Base-by-base conservation (phyloP, 2,888 invertebrate species). In the Trichacis sp. region DNA sequence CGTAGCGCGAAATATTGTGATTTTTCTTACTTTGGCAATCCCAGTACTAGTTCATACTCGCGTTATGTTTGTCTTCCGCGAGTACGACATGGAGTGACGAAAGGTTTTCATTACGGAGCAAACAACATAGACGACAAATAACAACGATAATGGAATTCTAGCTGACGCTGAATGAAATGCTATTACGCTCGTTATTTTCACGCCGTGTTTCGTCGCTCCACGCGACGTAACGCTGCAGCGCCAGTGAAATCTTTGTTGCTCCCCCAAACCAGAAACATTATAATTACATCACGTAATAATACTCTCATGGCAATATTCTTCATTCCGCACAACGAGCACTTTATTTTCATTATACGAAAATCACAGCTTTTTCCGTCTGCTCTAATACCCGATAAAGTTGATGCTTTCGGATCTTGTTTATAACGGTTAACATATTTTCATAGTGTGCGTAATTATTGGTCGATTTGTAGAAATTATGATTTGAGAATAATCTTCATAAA, bases 121-220 rank as follows among this genome's bases (percentile, higher is more conserved):
- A 69, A 68, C 62, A 66, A 58, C 52, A 57, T 54, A 56, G 62
- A 64, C 61, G 68, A 69, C 69, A 68, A 69, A 71, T 69, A 68
- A 61, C 61, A 61, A 65, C 54, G 60, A 69, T 69, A 66, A 69
- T 68, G 60, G 65, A 67, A 69, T 63, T 59, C 52, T 46, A 50
- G 18, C 53, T 33, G 33, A 42, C 46, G 42, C 50, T 24, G 49
- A 42, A 19, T 56, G 57, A 53, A 50, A 45, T 50, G 58, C 70
- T 60, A 69, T 63, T 69, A 62, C 64, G 60, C 62, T 68, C 62
- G 69, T 69, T 69, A 67, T 65, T 68, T 71, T 65, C 60, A 61
- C 52, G 54, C 59, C 58, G 47, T 40, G 55, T 54, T 58, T 64
- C 55, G 51, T 51, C 51, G 54, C 43, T 33, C 47, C 55, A 20